phyloP scores from a whole-genome alignment of 2,113 vertebrate species.

The Myiagra hebetior region DNA sequence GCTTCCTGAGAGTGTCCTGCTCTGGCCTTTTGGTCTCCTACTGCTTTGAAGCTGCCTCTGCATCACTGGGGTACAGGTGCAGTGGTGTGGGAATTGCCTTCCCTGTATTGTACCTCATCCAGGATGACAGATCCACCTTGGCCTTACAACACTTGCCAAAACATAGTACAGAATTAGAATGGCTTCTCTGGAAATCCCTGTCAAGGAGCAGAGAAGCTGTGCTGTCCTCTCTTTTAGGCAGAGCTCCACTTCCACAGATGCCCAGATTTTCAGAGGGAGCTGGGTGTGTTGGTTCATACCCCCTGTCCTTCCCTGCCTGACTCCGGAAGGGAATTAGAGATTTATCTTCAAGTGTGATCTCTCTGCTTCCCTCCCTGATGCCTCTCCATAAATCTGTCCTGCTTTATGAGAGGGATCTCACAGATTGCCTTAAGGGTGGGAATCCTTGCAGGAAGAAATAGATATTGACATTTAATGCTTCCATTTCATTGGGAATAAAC shows the following conservation, averaged over 20 bases:
- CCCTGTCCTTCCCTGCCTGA: not conserved
- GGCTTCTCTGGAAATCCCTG: not conserved
- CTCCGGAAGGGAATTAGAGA: not conserved
- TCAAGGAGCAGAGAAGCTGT: not conserved
- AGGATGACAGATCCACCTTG: not conserved
- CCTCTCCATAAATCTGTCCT: not conserved
- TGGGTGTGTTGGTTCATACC: not conserved
- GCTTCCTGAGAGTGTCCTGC: not conserved
- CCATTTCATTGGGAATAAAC: not conserved
- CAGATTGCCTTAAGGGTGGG: not conserved
- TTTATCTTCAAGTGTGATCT: not conserved
- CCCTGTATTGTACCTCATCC: not conserved
- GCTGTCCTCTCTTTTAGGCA: not conserved
- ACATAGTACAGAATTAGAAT: not conserved
- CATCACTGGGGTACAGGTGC: accelerated
- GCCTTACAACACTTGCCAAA: not conserved
- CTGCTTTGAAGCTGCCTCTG: not conserved
- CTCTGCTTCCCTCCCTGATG: not conserved
- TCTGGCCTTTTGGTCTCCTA: not conserved
- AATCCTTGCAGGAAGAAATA: not conserved
- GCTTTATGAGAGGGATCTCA: not conserved
- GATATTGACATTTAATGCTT: not conserved
- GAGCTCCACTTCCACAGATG: not conserved
- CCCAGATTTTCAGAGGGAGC: not conserved
- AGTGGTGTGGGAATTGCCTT: not conserved